Base-by-base conservation (phyloP, 2,888 invertebrate genomes). In the Cabera pusaria region DNA sequence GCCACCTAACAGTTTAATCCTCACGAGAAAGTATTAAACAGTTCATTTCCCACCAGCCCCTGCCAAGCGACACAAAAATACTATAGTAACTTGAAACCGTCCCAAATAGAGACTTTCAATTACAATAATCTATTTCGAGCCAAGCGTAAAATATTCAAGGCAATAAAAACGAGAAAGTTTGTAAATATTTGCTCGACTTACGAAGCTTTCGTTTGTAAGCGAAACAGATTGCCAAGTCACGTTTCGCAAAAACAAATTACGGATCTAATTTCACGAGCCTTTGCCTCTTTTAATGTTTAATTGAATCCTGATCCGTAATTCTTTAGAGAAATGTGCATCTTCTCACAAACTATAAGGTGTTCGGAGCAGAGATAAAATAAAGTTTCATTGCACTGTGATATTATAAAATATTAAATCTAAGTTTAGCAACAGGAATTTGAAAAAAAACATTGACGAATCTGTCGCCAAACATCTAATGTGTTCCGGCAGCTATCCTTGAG, bases 21-120 rank as follows among this genome's bases (percentile, higher is more conserved):
- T n/a, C 8, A 19, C 26, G 25, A 24, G 12, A 27, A 31, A 26
- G 16, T 31, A 39, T 54, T 46, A 44, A 57, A 55, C 41, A 37
- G 34, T 44, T 50, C 51, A 40, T 49, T 46, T 24, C 11, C 12
- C 10, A 20, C 23, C 34, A 45, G 38, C 12, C 5, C 7, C 40
- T 50, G 54, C 60, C 35, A 44, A 39, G 35, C 5, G 16, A 41
- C 25, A 14, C 6, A 11, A 52, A 55, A 58, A 54, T 27, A 42
- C 22, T 20, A 27, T 27, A 22, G 21, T 12, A 22, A 24, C 21
- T 35, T 22, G 35, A 40, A 38, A 31, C 31, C 18, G 6, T 26
- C 22, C 31, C 22, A 21, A 36, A 29, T 12, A 7, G 21, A 14
- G 17, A 7, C 17, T 10, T 40, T 33, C 28, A 28, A 26, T 35